These are phyloP conservation scores for Tetranychus urticae DNA, from an alignment of 1,140 invertebrate genomes.

Conservation along the genomic window DNA sequence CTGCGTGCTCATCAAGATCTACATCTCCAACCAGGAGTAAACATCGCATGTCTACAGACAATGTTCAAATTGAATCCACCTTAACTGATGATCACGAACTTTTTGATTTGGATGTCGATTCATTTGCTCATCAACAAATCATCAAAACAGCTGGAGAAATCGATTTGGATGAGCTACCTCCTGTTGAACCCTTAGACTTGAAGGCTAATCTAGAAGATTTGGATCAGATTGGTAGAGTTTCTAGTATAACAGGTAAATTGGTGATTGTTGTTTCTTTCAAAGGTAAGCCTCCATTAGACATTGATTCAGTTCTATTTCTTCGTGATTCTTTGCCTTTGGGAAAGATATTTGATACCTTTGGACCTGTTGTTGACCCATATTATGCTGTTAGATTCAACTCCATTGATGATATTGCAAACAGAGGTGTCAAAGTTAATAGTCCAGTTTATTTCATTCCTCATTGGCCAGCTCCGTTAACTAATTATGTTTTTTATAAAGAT, in stretches of 20 bases:
- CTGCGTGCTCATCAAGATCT: background rate
- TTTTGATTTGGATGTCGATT: background rate
- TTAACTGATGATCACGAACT: background rate
- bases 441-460: slow-evolving; percentile 51
- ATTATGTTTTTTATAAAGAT: slow-evolving; percentile 6
- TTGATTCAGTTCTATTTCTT: slow-evolving; percentile 59
- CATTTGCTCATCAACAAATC: background rate
- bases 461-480: slow-evolving; percentile 1
- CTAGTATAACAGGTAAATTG: slow-evolving; percentile 6
- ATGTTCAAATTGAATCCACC: background rate
- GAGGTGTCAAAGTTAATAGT: slow-evolving; percentile 33
- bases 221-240: slow-evolving; percentile 8
- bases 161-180: slow-evolving; percentile 5
- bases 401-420: slow-evolving; percentile 38
- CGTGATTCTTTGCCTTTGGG: slow-evolving; percentile 14
- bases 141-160: slow-evolving; percentile 9
- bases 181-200: slow-evolving; percentile 4
- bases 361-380: slow-evolving; percentile 43
- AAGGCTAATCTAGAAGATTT: slow-evolving; percentile 1
- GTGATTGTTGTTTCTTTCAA: slow-evolving; percentile 42
- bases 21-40: background rate
- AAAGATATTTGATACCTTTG: slow-evolving; percentile 70
- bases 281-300: slow-evolving; percentile 44
- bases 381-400: slow-evolving; percentile 62
- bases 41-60: background rate